Evolutionary conservation across 2,113 vertebrate species (phyloP), one percentile per base, ranked within the genome.

Genomic region (Martes martes): DNA sequence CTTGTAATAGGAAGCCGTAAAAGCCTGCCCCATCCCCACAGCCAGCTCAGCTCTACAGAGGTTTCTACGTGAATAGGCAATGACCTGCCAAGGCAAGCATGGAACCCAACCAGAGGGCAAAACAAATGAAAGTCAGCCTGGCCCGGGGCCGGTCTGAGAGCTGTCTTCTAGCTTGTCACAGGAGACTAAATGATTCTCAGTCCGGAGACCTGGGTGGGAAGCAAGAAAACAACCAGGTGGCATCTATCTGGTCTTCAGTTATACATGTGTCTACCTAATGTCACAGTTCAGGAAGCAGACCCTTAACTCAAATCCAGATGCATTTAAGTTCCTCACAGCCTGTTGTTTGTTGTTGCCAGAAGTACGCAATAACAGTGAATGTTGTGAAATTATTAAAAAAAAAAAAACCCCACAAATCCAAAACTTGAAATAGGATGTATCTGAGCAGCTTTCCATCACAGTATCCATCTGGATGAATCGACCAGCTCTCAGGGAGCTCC

Each of bases 61-160:
- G 71, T 67, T 96, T 89, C 78, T 89, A 18, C 79, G 67, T 93
- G 89, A 96, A 92, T 80, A 92, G 50, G 36, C 21, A 31, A 15
- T 14, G 52, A 31, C 19, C 59, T 89, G 97, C 89, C 94, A 97
- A 93, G 63, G 76, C 50, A 96, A 96, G n/a, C 80, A 84, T 45
- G 89, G 91, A 73, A n/a, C 28, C 86, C 71, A 89, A 96, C 78
- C 92, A 91, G 71, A 95, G 84, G 89, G 47, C 93, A 84, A 96
- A 90, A 79, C n/a, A 65, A 33, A 76, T 52, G 71, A 87, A 83
- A 76, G 89, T 89, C 89, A 82, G 50, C 81, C 50, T 82, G 28
- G 59, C 55, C 10, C 33, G 5, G 24, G 31, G 6, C 45, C 14
- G 21, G n/a, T 15, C 74, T 87, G 67, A 82, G 39, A 18, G n/a